These are phyloP conservation scores for Eupristina koningsbergeri DNA, from an alignment of 1,140 invertebrate species.

Conservation along the genomic window DNA sequence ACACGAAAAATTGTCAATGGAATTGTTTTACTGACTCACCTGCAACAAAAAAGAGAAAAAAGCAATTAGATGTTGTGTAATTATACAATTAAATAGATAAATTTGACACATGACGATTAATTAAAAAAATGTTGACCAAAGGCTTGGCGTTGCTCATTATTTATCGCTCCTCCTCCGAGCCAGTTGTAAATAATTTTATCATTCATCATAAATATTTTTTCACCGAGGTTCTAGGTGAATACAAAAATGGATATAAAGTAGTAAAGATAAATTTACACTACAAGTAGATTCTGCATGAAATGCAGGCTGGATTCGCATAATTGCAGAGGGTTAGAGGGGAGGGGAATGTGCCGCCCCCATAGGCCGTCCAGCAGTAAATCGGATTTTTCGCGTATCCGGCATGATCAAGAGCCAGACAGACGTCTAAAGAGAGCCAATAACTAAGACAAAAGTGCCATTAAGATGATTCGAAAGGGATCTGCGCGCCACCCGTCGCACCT, in stretches of 20 bases:
- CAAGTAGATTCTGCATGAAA: neutral
- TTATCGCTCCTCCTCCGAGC: too few species aligned
- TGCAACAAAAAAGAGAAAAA: conserved; percentile 33
- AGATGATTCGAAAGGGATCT: conserved; percentile 28
- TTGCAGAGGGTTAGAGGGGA: too few species aligned
- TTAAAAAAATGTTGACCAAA: too few species aligned
- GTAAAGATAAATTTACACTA: neutral
- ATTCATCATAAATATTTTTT: neutral
- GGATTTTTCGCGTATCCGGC: neutral
- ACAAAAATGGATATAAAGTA: neutral
- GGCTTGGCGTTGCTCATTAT: too few species aligned
- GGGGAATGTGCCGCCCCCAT: neutral
- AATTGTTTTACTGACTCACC: conserved; percentile 37
- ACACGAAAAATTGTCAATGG: neutral
- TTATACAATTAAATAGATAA: neutral
- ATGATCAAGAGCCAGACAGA: neutral
- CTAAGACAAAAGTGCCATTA: conserved; percentile 35
- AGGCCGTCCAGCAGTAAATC: neutral
- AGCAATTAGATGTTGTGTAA: neutral
- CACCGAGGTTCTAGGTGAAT: neutral
- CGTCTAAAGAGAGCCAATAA: neutral
- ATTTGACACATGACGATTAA: too few species aligned
- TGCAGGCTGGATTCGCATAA: neutral
- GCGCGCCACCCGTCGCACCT: neutral
- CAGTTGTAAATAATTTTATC: neutral